Conservation (phyloP, 2,797 vertebrate genomes). For the Tapera naevia region DNA sequence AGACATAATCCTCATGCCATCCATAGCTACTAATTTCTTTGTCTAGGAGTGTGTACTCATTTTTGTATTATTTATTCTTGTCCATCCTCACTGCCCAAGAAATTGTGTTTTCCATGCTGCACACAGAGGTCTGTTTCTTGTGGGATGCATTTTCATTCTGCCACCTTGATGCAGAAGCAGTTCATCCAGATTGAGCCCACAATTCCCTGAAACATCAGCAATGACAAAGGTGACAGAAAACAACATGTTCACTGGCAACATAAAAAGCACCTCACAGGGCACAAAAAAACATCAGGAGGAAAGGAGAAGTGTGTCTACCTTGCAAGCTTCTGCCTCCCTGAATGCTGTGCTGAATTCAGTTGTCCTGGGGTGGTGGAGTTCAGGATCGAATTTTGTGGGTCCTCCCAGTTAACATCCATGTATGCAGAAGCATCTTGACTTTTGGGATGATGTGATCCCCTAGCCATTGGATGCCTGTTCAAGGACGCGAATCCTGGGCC, state of each 20-base stretch:
- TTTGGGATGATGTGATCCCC: background rate
- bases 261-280: background rate
- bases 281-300: background rate
- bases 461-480: background rate
- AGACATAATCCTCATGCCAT: background rate
- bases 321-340: background rate
- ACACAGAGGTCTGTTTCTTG: background rate
- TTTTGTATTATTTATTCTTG: background rate
- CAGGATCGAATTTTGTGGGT: background rate
- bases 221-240: background rate
- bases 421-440: background rate
- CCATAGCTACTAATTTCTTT: background rate
- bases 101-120: background rate
- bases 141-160: background rate
- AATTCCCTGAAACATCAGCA: background rate
- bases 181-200: background rate
- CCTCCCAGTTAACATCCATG: background rate
- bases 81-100: background rate
- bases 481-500: background rate
- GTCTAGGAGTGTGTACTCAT: background rate
- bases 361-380: background rate
- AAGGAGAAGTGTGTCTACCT: background rate
- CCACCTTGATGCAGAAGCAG: accelerated
- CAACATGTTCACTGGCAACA: background rate
- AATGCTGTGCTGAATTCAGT: background rate